Percentiles rank a stretch among this genome's conserved stretches.
These are phyloP conservation scores for Platichthys flesus DNA, from an alignment of 2,113 vertebrate genomes.

Conservation along the genomic window DNA sequence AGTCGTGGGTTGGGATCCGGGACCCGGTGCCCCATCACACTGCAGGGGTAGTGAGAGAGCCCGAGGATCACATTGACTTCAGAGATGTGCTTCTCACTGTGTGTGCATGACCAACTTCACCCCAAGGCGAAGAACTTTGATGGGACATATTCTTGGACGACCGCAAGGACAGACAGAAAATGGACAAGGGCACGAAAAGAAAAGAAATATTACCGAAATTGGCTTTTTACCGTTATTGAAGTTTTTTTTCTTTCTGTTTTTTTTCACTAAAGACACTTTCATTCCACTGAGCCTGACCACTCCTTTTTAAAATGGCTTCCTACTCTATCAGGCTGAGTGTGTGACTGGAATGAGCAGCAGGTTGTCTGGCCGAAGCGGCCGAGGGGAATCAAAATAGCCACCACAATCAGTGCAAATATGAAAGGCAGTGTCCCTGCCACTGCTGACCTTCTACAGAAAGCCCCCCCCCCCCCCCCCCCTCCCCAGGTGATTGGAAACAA, in stretches of 20 bases:
- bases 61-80: slow-evolving; percentile 68
- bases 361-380: slow-evolving; percentile 52
- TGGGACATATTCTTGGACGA: slow-evolving; percentile 54
- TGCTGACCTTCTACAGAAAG: slow-evolving; percentile 77
- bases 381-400: slow-evolving; percentile 81
- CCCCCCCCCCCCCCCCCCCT: background rate
- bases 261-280: slow-evolving; percentile 7
- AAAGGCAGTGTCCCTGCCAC: slow-evolving; percentile 62
- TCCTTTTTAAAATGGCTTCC: slow-evolving; percentile 67
- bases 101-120: slow-evolving; percentile 37
- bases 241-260: slow-evolving; percentile 33
- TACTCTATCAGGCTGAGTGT: slow-evolving; percentile 46
- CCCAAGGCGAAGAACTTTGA: slow-evolving; percentile 53
- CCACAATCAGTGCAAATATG: slow-evolving; percentile 78
- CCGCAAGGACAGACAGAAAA: slow-evolving; percentile 33
- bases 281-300: slow-evolving; percentile 33
- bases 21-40: slow-evolving; percentile 69
- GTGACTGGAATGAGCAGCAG: slow-evolving; percentile 69
- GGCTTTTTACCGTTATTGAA: slow-evolving; percentile 56
- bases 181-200: slow-evolving; percentile 36
- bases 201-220: slow-evolving; percentile 44
- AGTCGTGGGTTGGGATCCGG: slow-evolving; percentile 78
- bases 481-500: slow-evolving; percentile 52
- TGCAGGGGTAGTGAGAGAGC: slow-evolving; percentile 64
- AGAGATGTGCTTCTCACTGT: slow-evolving; percentile 51